Evolutionary conservation across 2,888 invertebrate genomes (phyloP), one percentile per base, ranked within the genome.

Genomic region (Erebia epiphron): DNA sequence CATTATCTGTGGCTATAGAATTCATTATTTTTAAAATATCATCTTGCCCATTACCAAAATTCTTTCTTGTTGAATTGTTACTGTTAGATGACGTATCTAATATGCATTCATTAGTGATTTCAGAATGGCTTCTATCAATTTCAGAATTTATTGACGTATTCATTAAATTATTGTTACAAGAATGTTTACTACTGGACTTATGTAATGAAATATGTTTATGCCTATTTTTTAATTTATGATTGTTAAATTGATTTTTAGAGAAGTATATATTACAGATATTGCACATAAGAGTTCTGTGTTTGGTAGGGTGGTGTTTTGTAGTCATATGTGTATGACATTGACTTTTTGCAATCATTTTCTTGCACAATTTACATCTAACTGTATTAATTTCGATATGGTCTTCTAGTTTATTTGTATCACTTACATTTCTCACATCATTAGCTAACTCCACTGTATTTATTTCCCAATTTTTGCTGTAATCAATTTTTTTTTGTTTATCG

Each of bases 281-380:
- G 13, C 57, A 57, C 14, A 14, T 57, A 26, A 57, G 11, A 26
- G 18, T 26, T 26, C 57, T 57, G 13, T 57, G 7, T 21, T 13
- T 13, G 13, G 13, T 26, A 7, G 57, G 13, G 10, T 35, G 26
- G 8, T 58, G 58, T 58, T 58, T 58, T 35, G 7, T 35, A 58
- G 1, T 8, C 18, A 21, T 21, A 56, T 56, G 56, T 0, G 58
- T 21, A 14, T 35, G 5, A 26, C 2, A 58, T 5, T 26, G 35
- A 5, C n/a, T 35, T n/a, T 35, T 58, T 8, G 5, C 13, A 7
- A 35, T 58, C 10, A 8, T 56, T 56, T 56, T n/a, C 9, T 58
- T 58, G 35, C 35, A 58, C 35, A 35, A 58, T 58, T 58, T n/a
- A 58, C 58, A 58, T 26, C 13, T 5, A 14, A 35, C 35, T 58